Evolutionary conservation across 2,797 vertebrate genomes (phyloP).

Genomic region (Gorsachius magnificus): DNA sequence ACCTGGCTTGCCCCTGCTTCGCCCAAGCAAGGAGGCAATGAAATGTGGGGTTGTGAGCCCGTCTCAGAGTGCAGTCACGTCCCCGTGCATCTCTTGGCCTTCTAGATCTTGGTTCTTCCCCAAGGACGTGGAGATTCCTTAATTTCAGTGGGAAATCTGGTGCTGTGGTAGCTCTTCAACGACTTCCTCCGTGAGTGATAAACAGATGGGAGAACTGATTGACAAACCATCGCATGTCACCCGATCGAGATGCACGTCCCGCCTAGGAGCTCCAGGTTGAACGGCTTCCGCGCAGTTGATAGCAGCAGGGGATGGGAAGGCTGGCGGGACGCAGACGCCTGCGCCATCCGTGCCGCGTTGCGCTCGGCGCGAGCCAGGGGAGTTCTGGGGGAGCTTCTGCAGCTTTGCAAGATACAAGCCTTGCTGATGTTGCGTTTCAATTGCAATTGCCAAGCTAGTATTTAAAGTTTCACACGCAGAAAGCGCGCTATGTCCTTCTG

Average conservation of each 20-base stretch:
- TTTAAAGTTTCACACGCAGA: background rate
- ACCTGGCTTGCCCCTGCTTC: background rate
- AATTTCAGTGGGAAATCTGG: background rate
- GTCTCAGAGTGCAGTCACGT: fast-evolving
- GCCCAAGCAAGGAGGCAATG: background rate
- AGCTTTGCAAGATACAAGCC: background rate
- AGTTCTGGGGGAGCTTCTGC: too few relatives aligned
- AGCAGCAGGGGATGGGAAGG: background rate
- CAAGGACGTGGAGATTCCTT: fast-evolving
- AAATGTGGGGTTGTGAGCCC: fast-evolving
- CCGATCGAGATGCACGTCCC: fast-evolving
- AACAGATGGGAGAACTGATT: background rate
- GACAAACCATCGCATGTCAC: background rate
- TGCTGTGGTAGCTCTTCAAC: background rate
- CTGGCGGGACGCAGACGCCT: too few relatives aligned
- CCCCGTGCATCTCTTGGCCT: background rate
- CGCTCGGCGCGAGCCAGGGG: background rate
- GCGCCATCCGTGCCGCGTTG: fast-evolving
- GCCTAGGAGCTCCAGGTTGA: too few relatives aligned
- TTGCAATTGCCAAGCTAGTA: background rate
- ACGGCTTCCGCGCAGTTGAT: fast-evolving
- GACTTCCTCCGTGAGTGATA: background rate
- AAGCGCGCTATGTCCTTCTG: background rate
- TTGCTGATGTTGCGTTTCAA: background rate
- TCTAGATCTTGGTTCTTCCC: background rate